A percentile compares a stretch with the other conserved stretches of the same genome.
phyloP scores from a whole-genome alignment of 2,888 invertebrate species.

The Drosophila cyrtoloma region DNA sequence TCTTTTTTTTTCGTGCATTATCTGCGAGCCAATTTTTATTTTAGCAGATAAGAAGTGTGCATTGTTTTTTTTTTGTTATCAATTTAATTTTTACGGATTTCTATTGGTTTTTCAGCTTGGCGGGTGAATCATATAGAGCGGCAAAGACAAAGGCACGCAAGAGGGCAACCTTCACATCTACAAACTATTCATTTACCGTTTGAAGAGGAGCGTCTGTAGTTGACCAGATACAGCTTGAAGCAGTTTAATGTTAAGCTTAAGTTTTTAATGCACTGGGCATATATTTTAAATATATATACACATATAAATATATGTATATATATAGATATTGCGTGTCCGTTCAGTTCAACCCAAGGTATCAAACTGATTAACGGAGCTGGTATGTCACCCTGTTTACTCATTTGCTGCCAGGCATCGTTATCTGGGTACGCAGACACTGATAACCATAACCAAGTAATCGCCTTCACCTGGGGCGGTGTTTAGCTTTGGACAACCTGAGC shows the following conservation, averaged over 20 bases:
- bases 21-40: conserved; percentile 55
- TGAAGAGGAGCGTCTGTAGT: background rate
- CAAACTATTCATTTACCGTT: conserved; percentile 33
- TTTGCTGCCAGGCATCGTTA: conserved; percentile 67
- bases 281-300: background rate
- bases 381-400: conserved; percentile 72
- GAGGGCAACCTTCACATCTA: background rate
- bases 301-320: background rate
- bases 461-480: conserved; percentile 44
- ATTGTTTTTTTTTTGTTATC: conserved; percentile 51
- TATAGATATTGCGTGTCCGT: conserved; percentile 22
- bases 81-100: conserved; percentile 46
- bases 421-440: conserved; percentile 58
- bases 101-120: conserved; percentile 26
- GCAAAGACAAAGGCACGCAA: conserved; percentile 10
- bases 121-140: conserved; percentile 43
- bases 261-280: background rate
- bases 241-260: background rate
- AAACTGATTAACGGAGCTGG: conserved; percentile 67
- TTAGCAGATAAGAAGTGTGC: conserved; percentile 55
- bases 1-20: conserved; percentile 45
- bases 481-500: conserved; percentile 57
- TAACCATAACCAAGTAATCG: conserved; percentile 58
- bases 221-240: background rate
- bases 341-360: conserved; percentile 45